Conservation (phyloP, 2,113 vertebrate species). For the Rhinopomastus cyanomelas region DNA sequence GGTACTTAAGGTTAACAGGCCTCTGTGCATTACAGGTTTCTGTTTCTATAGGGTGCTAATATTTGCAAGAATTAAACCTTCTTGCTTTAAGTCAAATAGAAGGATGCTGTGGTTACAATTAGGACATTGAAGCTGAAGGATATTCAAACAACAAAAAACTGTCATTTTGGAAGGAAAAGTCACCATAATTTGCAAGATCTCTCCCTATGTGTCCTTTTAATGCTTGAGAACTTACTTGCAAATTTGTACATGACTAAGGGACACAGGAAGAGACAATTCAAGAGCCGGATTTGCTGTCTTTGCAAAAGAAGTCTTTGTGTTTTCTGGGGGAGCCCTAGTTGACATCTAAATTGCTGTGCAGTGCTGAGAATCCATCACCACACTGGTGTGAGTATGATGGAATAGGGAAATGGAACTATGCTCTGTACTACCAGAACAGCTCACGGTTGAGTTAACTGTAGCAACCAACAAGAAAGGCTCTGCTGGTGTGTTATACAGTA, state of each 20-base stretch:
- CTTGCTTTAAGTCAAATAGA: neutral
- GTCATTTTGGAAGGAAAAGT: neutral
- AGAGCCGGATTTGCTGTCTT: neutral
- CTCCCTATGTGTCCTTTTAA: neutral
- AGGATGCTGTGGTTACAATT: neutral
- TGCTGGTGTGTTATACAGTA: neutral
- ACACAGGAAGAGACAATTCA: neutral
- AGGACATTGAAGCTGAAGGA: neutral
- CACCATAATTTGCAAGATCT: neutral
- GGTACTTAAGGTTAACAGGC: neutral
- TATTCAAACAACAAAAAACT: neutral
- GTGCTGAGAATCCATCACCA: too few relatives aligned
- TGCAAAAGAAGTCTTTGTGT: neutral
- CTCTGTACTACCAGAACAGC: neutral
- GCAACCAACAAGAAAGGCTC: neutral
- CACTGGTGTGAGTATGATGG: neutral
- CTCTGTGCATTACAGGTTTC: neutral
- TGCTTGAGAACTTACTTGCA: neutral
- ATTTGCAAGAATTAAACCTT: neutral
- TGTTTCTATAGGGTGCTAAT: neutral
- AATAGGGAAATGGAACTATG: neutral
- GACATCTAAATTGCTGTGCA: neutral
- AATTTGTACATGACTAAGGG: neutral
- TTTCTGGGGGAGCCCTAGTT: accelerated
- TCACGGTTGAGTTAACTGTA: neutral